Conservation (phyloP, 2,797 vertebrate species). For the Halcyon smyrnensis region DNA sequence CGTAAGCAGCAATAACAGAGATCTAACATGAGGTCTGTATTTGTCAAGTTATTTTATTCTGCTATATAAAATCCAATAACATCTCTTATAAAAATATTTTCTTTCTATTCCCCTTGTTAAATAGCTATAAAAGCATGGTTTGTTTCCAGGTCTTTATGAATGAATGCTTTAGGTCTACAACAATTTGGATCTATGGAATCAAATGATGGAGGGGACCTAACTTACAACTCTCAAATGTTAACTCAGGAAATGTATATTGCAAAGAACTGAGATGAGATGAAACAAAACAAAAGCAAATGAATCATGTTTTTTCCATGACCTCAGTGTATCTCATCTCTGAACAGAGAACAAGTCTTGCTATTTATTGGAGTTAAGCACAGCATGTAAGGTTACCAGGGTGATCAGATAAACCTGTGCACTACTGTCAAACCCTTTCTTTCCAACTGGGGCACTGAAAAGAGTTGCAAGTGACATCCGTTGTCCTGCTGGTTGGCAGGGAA, state of each 20-base stretch:
- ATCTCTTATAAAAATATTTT: background rate
- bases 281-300: background rate
- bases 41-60: slow-evolving; percentile 22
- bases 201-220: background rate
- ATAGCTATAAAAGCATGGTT: background rate
- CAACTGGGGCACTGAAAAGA: background rate
- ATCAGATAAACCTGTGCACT: slow-evolving; percentile 23
- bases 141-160: background rate
- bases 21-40: background rate
- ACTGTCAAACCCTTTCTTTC: slow-evolving; percentile 20
- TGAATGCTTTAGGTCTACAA: background rate
- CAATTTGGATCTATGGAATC: background rate
- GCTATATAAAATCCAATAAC: slow-evolving; percentile 35
- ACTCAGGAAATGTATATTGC: background rate
- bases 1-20: background rate
- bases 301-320: background rate
- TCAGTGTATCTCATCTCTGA: background rate
- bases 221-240: background rate
- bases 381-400: slow-evolving; percentile 8
- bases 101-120: background rate
- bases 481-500: background rate
- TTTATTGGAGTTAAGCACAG: background rate
- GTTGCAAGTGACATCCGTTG: slow-evolving; percentile 2
- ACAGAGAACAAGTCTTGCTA: background rate
- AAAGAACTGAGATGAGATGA: background rate